Evolutionary conservation across 2,888 invertebrate genomes (phyloP).

Genomic region (Bombylius discolor): DNA sequence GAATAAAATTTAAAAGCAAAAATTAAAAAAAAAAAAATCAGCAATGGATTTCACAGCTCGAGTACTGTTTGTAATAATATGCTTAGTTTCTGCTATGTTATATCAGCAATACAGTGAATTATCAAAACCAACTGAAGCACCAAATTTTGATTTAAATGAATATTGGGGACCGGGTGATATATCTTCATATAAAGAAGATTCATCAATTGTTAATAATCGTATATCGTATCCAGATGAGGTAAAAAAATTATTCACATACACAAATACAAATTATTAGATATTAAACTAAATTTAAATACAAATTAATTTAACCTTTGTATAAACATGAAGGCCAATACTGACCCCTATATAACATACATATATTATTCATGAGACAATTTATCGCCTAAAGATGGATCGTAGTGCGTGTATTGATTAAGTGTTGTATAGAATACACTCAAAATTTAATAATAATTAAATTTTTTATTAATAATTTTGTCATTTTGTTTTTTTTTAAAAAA

Average conservation of each 20-base stretch:
- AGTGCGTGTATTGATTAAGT: too few species aligned
- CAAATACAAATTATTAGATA: too few species aligned
- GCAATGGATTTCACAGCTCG: slow-evolving; percentile 9
- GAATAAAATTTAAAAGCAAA: neutral
- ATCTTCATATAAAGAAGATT: slow-evolving; percentile 25
- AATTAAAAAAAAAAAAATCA: neutral
- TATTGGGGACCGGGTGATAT: slow-evolving; percentile 33
- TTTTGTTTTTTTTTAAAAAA: too few species aligned
- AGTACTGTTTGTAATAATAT: slow-evolving; percentile 18
- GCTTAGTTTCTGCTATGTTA: slow-evolving; percentile 22
- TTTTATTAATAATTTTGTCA: too few species aligned
- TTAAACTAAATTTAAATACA: neutral
- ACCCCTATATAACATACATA: too few species aligned
- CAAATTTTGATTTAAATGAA: slow-evolving; percentile 25
- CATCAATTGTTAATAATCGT: slow-evolving; percentile 17
- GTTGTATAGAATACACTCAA: too few species aligned
- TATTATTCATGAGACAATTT: too few species aligned
- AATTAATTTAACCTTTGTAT: too few species aligned
- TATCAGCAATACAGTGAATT: slow-evolving; percentile 27
- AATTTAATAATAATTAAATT: too few species aligned
- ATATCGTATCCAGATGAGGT: slow-evolving; percentile 12
- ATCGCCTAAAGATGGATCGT: too few species aligned
- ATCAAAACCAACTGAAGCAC: slow-evolving; percentile 23
- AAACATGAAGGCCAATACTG: too few species aligned
- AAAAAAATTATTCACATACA: too few species aligned